These are phyloP conservation scores for Gadopsis marmoratus DNA, from an alignment of 2,797 vertebrate genomes.

Conservation along the genomic window DNA sequence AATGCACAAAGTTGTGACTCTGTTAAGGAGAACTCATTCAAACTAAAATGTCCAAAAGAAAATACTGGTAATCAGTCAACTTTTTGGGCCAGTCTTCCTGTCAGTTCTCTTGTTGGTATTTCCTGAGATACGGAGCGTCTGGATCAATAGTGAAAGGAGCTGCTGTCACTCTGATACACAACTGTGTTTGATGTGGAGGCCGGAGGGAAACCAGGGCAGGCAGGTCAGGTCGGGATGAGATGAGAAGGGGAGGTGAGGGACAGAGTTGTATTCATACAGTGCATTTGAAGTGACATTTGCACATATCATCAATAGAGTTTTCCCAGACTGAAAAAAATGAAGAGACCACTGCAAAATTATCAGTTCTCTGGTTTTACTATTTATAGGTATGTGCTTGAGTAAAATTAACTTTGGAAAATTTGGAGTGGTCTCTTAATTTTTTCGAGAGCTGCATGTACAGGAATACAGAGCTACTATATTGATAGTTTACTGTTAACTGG, in stretches of 20 bases:
- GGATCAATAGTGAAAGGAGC: constrained; percentile 68
- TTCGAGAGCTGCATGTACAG: neutral
- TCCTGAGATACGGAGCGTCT: constrained; percentile 32
- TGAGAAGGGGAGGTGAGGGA: constrained; percentile 13
- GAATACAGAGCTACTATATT: constrained; percentile 22
- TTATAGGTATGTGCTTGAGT: too few species aligned
- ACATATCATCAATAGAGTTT: constrained; percentile 11
- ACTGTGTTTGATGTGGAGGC: constrained; percentile 60
- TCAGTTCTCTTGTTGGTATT: constrained; percentile 35
- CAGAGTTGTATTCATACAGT: neutral
- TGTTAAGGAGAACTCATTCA: constrained; percentile 1
- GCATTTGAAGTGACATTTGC: constrained; percentile 5
- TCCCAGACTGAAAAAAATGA: too few species aligned
- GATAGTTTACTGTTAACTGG: constrained; percentile 17
- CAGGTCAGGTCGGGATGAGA: constrained; percentile 25
- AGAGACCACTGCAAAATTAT: too few species aligned
- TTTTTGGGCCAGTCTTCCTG: constrained; percentile 8
- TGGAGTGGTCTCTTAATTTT: too few species aligned
- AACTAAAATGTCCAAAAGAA: constrained; percentile 21
- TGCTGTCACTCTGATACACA: constrained; percentile 64
- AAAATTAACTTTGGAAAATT: too few species aligned
- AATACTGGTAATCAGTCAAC: neutral
- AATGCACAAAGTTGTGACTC: neutral
- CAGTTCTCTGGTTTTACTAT: too few species aligned
- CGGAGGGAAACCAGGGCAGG: constrained; percentile 39